phyloP scores from a whole-genome alignment of 23 tunicate species.

The Trididemnum clinides region DNA sequence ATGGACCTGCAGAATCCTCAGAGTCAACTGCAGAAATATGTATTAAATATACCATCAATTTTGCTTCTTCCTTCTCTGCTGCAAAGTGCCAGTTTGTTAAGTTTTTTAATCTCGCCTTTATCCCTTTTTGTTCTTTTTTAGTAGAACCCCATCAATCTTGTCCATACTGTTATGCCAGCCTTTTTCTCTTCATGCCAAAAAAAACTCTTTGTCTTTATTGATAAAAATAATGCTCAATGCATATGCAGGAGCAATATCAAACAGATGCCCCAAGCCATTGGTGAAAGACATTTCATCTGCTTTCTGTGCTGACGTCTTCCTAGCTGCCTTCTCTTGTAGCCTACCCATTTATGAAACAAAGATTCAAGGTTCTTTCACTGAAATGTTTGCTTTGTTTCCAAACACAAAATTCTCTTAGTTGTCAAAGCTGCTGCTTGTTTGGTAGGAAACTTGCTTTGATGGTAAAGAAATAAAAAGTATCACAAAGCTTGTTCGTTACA shows the following conservation, averaged over 20 bases:
- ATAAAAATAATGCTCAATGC: not conserved
- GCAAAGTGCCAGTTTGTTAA: not conserved
- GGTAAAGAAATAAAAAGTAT: not conserved
- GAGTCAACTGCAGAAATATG: not conserved
- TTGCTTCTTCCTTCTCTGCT: not conserved
- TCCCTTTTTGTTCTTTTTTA: not conserved
- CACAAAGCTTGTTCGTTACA: not conserved
- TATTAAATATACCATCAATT: not conserved
- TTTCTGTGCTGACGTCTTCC: not conserved
- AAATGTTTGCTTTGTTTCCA: too few species aligned
- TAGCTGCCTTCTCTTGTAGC: not conserved
- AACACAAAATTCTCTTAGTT: too few species aligned
- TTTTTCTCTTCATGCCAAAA: not conserved
- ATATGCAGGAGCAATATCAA: constrained; percentile 14
- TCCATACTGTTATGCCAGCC: not conserved
- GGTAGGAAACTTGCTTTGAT: not conserved
- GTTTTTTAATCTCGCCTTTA: not conserved
- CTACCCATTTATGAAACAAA: too few species aligned
- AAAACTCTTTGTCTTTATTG: not conserved
- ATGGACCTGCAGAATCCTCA: not conserved
- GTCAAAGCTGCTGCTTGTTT: not conserved
- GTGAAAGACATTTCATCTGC: not conserved
- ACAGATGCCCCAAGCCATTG: not conserved
- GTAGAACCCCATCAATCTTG: not conserved
- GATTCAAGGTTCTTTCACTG: too few species aligned